Evolutionary conservation across 1,140 invertebrate genomes (phyloP).

Genomic region (Heliconius melpomene): DNA sequence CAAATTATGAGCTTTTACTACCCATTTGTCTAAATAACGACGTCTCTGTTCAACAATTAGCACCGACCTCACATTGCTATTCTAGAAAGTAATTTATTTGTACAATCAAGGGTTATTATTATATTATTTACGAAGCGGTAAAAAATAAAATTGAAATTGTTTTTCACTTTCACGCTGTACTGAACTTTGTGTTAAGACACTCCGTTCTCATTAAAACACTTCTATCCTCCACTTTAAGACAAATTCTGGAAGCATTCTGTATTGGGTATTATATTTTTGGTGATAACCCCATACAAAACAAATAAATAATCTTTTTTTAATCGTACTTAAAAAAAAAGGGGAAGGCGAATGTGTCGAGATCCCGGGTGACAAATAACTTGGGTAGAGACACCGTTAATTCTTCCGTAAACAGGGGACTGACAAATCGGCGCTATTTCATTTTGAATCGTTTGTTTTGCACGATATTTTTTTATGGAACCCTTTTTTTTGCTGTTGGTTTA

Average conservation of each 20-base stretch:
- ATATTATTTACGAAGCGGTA: slow-evolving; percentile 24
- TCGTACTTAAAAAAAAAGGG: slow-evolving; percentile 26
- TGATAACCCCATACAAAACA: background rate
- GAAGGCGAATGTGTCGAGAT: slow-evolving; percentile 41
- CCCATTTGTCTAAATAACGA: slow-evolving; percentile 34
- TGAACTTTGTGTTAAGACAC: background rate
- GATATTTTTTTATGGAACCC: slow-evolving; percentile 13
- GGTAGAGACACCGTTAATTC: slow-evolving; percentile 42
- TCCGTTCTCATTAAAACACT: background rate
- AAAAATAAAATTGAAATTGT: too few species aligned
- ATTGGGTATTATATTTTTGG: too few species aligned
- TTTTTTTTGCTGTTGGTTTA: background rate
- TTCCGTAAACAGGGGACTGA: slow-evolving; percentile 40
- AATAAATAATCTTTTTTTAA: background rate
- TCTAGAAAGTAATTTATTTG: slow-evolving; percentile 44
- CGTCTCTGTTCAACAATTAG: slow-evolving; percentile 36
- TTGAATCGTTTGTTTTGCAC: slow-evolving; percentile 31
- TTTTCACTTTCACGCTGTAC: too few species aligned
- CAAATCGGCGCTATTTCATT: slow-evolving; percentile 38
- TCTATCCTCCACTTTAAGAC: background rate
- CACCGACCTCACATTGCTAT: slow-evolving; percentile 22
- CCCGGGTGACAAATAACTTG: slow-evolving; percentile 43
- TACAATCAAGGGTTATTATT: slow-evolving; percentile 51
- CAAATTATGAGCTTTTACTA: slow-evolving; percentile 39
- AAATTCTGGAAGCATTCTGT: background rate